Evolutionary conservation across 92 coral and sea anemone genomes (phyloP).

Genomic region (Palythoa caribaeorum): DNA sequence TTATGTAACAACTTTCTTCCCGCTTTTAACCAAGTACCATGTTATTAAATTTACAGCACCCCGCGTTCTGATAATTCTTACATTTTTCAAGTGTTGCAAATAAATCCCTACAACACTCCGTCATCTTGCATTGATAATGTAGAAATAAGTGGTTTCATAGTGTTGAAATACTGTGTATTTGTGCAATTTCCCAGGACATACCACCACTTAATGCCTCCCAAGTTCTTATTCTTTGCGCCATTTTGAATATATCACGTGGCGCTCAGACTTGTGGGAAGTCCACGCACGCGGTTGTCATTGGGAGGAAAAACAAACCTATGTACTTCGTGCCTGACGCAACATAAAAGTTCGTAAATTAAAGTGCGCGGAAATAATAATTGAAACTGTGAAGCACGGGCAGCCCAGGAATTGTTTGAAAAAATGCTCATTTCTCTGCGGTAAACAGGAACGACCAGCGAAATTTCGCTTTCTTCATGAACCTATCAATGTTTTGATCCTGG

Average conservation of each 20-base stretch:
- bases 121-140: slow-evolving; percentile 69
- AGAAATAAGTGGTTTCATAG: slow-evolving; percentile 14
- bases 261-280: slow-evolving; percentile 26
- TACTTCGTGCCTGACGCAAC: neutral
- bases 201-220: slow-evolving; percentile 57
- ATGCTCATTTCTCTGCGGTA: no score
- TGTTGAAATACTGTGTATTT: slow-evolving; percentile 59
- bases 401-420: no score
- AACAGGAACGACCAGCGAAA: no score
- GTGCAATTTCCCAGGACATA: slow-evolving; percentile 57
- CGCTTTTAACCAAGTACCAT: neutral
- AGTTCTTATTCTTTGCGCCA: slow-evolving; percentile 83
- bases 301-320: neutral
- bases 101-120: slow-evolving; percentile 98
- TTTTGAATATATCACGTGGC: slow-evolving; percentile 68
- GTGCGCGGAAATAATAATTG: no score
- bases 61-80: slow-evolving; percentile 47
- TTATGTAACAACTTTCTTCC: slow-evolving; percentile 6
- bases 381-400: neutral
- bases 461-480: no score
- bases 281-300: slow-evolving; percentile 1
- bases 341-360: neutral
- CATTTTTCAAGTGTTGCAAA: slow-evolving; percentile 91
- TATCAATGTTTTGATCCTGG: no score
- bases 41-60: neutral